Evolutionary conservation across 1,140 invertebrate species (phyloP).

Genomic region (Polypedilum vanderplanki): DNA sequence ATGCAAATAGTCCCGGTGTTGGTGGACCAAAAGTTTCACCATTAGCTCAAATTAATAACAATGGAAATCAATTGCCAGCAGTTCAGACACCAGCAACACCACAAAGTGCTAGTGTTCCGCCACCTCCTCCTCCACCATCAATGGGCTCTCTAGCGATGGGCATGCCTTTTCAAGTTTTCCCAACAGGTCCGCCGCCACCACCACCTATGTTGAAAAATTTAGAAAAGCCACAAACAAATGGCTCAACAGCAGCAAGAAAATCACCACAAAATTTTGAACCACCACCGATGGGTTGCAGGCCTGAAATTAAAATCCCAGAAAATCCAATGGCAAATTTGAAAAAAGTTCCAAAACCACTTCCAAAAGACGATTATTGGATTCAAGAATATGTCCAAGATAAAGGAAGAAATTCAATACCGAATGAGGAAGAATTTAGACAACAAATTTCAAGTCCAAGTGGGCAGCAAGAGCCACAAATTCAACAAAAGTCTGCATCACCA

Average conservation of each 20-base stretch:
- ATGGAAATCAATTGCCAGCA: conserved; percentile 35
- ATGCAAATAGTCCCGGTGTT: conserved; percentile 49
- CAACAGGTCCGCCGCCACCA: conserved; percentile 50
- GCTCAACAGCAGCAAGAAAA: conserved; percentile 36
- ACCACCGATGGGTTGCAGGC: conserved; percentile 46
- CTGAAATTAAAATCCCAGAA: conserved; percentile 60
- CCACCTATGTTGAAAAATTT: conserved; percentile 45
- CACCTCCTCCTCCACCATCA: conserved; percentile 35
- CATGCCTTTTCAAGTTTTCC: conserved; percentile 63
- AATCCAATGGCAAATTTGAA: conserved; percentile 54
- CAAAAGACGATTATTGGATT: conserved; percentile 44
- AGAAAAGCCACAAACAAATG: conserved; percentile 41
- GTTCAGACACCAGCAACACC: conserved; percentile 44
- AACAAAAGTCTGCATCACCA: conserved; percentile 38
- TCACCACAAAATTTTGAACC: conserved; percentile 44
- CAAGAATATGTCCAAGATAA: conserved; percentile 43
- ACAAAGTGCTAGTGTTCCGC: conserved; percentile 37
- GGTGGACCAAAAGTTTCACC: conserved; percentile 40
- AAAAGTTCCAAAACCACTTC: conserved; percentile 46
- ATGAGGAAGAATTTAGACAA: background rate
- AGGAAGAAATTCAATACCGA: conserved; percentile 36
- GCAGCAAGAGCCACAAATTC: conserved; percentile 36
- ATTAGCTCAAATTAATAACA: conserved; percentile 33
- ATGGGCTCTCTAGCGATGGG: conserved; percentile 46
- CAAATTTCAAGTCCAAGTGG: conserved; percentile 30